Evolutionary conservation across 2,113 vertebrate species (phyloP).

Genomic region (Calidris pygmaea): DNA sequence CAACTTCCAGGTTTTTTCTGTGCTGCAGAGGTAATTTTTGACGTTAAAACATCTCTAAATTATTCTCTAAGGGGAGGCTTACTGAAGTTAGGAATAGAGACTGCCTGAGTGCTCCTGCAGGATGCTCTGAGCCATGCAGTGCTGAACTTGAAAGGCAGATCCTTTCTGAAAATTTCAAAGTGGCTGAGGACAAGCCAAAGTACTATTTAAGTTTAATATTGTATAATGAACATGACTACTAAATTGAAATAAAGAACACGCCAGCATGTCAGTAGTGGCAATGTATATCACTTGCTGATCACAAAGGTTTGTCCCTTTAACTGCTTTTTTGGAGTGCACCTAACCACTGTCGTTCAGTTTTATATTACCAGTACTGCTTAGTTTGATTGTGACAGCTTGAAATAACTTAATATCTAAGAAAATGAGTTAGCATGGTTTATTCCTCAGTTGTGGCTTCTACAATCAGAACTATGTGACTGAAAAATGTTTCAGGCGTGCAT

Average conservation of each 20-base stretch:
- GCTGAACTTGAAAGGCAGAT: neutral
- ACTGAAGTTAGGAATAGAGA: neutral
- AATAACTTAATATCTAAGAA: neutral
- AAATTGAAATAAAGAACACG: neutral
- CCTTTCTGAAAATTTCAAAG: neutral
- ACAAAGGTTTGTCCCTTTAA: neutral
- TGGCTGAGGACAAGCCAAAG: neutral
- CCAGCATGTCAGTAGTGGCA: neutral
- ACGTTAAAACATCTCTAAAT: neutral
- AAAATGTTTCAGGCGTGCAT: neutral
- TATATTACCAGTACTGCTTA: neutral
- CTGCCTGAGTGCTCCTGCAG: neutral
- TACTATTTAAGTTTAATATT: neutral
- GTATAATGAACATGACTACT: neutral
- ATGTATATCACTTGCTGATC: neutral
- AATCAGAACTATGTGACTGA: neutral
- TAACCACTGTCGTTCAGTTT: neutral
- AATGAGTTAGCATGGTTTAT: neutral
- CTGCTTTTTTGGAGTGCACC: neutral
- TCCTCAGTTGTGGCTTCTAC: neutral
- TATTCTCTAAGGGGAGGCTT: neutral
- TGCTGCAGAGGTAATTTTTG: neutral
- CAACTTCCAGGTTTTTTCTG: neutral
- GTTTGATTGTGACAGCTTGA: neutral
- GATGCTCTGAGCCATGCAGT: neutral